phyloP scores from a whole-genome alignment of 92 coral and sea anemone species.

The Diadumene lineata region DNA sequence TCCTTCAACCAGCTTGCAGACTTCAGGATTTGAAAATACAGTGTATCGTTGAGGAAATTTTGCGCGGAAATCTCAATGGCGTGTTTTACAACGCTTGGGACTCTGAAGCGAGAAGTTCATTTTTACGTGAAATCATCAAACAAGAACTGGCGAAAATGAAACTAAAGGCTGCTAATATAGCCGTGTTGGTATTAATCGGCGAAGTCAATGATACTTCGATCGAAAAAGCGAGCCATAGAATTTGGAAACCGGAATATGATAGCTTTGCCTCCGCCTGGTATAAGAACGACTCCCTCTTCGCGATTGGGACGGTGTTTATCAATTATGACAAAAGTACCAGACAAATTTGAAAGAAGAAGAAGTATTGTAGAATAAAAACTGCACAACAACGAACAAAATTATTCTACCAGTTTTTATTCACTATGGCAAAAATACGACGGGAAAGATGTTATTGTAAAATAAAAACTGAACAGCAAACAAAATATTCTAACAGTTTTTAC shows the following conservation, averaged over 20 bases:
- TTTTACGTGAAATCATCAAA: conserved; percentile 68
- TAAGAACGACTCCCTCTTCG: conserved; percentile 75
- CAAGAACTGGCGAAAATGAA: conserved; percentile 44
- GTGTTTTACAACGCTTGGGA: conserved; percentile 70
- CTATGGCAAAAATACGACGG: no score
- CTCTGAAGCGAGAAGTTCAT: conserved; percentile 68
- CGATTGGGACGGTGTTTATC: conserved; percentile 80
- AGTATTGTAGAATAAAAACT: neutral
- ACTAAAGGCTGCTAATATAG: conserved; percentile 44
- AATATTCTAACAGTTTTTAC: no score
- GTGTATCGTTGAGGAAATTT: conserved; percentile 67
- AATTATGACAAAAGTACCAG: conserved; percentile 38
- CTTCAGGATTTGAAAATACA: conserved; percentile 83
- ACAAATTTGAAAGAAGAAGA: neutral
- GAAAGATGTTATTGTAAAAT: no score
- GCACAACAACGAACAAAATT: no score
- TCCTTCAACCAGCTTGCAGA: conserved; percentile 87
- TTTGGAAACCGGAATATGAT: conserved; percentile 85
- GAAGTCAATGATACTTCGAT: conserved; percentile 73
- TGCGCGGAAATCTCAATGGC: conserved; percentile 60
- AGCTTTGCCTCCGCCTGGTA: conserved; percentile 90
- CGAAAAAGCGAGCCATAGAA: conserved; percentile 77
- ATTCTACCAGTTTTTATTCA: no score
- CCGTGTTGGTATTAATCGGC: conserved; percentile 76
- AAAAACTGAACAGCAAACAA: no score